Evolutionary conservation across 2,797 vertebrate genomes (phyloP), one percentile per base, ranked within the genome.

Genomic region (Tenualosa thibaudeaui): DNA sequence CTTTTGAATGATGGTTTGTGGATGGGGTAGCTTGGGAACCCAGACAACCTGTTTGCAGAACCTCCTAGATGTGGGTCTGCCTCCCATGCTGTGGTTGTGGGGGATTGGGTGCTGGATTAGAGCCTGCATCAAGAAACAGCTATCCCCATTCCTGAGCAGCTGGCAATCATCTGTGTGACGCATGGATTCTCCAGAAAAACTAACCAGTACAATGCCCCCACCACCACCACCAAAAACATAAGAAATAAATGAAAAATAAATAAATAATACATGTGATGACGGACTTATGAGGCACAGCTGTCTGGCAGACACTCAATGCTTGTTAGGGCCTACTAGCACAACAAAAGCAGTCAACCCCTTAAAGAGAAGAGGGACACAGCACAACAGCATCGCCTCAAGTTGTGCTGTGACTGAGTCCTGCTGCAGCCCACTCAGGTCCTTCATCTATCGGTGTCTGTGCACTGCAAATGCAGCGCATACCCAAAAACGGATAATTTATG

Each of bases 401-500:
- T 19, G 5, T 22, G 56, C 19, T 4, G 56, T 58, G 17, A 58
- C 5, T 1, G 56, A 58, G 56, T 58, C 56, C 19, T 22, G 56
- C 56, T 7, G 31, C 15, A 31, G 24, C 24, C 24, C 31, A 19
- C 68, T 84, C 43, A 78, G 43, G 78, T 6, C 82, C 37, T 75
- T 75, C 40, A 40, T 82, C 75, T 75, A 84, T 82, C 56, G 68
- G 81, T 81, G 81, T 51, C 56, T 81, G 5, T 17, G 50, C 83
- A 89, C 53, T 1, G 31, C 51, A 71, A 68, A 81, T 82, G 81
- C 65, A 37, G 81, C 65, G 17, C 31, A 37, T 71, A 17, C 37
- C 26, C n/a, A 22, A 83, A 85, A 86, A 68, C 51, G 65, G 50
- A 86, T 87, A 86, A 86, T 87, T 88, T 65, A 50, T 71, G 50